A percentile compares a stretch with the other conserved stretches of the same genome.
Evolutionary conservation across 2,888 invertebrate genomes (phyloP).

Genomic region (Tuta absoluta): DNA sequence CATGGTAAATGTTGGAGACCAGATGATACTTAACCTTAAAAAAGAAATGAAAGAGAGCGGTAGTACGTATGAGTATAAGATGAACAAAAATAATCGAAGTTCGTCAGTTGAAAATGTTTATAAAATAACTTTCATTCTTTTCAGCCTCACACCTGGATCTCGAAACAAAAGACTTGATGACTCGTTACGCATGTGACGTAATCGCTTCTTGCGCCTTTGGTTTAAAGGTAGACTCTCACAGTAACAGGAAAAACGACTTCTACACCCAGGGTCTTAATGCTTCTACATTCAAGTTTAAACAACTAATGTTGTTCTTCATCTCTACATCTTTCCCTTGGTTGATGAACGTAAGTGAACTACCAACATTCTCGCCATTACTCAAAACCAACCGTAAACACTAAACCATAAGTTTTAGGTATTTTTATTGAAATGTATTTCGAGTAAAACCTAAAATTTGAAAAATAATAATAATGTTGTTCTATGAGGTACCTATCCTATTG

Average conservation of each 20-base stretch:
- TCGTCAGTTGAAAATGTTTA: not conserved
- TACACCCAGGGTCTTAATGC: conserved; percentile 72
- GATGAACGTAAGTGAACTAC: conserved; percentile 34
- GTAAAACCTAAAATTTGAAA: no score
- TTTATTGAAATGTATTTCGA: no score
- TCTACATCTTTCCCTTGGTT: conserved; percentile 36
- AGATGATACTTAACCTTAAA: conserved; percentile 53
- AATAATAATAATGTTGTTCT: no score
- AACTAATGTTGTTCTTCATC: conserved; percentile 37
- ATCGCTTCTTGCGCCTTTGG: conserved; percentile 77
- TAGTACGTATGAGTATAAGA: conserved; percentile 40
- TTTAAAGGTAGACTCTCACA: conserved; percentile 75
- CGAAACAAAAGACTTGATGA: conserved; percentile 65
- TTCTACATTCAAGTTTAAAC: conserved; percentile 46
- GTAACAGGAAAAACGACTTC: conserved; percentile 74
- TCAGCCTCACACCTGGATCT: conserved; percentile 46
- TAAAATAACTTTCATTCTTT: conserved; percentile 27
- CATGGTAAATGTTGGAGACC: conserved; percentile 64
- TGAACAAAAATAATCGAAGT: not conserved
- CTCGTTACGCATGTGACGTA: conserved; percentile 71
- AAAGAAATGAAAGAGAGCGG: conserved; percentile 45
- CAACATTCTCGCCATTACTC: not conserved
- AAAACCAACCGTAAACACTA: no score
- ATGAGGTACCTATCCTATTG: not conserved
- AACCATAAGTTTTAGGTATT: no score